A percentile compares a stretch with the other conserved stretches of the same genome.
These are phyloP conservation scores for Dreissena rostriformis DNA, from an alignment of 1,140 invertebrate genomes.

Conservation along the genomic window DNA sequence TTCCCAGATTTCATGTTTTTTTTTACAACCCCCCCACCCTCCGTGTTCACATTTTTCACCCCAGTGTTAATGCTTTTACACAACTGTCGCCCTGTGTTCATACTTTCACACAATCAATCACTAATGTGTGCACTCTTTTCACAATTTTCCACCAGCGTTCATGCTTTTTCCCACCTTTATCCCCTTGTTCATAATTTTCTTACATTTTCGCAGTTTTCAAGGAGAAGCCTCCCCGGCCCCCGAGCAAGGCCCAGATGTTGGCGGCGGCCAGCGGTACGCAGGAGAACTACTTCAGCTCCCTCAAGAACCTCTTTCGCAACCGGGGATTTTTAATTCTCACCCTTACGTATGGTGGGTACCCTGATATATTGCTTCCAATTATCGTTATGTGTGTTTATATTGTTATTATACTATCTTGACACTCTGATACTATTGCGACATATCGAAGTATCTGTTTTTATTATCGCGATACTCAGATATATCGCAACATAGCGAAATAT, in stretches of 20 bases:
- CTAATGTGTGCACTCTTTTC: not conserved
- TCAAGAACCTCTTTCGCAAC: constrained; percentile 66
- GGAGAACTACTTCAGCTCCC: constrained; percentile 67
- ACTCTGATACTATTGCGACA: too few relatives aligned
- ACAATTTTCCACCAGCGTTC: not conserved
- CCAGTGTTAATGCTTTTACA: too few relatives aligned
- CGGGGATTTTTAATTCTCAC: constrained; percentile 68
- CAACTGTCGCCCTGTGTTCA: not conserved
- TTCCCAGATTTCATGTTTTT: too few relatives aligned
- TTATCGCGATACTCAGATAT: too few relatives aligned
- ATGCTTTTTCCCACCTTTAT: too few relatives aligned
- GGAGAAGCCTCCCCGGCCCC: constrained; percentile 68
- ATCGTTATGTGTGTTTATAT: not conserved
- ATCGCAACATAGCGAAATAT: too few relatives aligned
- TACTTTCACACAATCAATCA: not conserved
- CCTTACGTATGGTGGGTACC: constrained; percentile 71
- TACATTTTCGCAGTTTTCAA: constrained; percentile 65
- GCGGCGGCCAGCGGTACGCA: constrained; percentile 60
- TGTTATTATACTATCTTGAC: too few relatives aligned
- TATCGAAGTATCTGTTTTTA: too few relatives aligned
- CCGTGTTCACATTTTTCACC: too few relatives aligned
- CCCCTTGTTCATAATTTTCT: too few relatives aligned
- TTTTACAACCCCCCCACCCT: too few relatives aligned
- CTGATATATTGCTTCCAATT: not conserved
- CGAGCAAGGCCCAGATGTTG: constrained; percentile 73